phyloP scores from a whole-genome alignment of 2,797 vertebrate species.

The Malurus leucopterus region DNA sequence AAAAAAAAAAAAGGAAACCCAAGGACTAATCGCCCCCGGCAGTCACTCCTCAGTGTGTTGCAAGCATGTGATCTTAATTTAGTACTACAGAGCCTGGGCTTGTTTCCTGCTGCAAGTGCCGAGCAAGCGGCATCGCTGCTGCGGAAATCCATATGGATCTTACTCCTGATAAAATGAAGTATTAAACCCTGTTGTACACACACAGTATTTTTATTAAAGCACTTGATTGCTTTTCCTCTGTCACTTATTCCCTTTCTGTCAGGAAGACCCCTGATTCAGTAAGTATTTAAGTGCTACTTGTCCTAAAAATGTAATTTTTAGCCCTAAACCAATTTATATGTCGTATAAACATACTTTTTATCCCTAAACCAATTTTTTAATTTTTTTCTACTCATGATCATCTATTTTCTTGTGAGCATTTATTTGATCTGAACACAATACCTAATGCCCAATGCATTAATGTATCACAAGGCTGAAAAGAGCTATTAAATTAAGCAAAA shows the following conservation, averaged over 20 bases:
- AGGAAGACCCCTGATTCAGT: not conserved
- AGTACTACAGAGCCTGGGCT: not conserved
- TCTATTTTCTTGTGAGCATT: not conserved
- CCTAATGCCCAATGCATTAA: not conserved
- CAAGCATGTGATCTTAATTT: constrained; percentile 19
- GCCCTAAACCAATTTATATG: not conserved
- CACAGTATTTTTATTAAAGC: not conserved
- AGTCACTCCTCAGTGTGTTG: not conserved
- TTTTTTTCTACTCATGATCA: not conserved
- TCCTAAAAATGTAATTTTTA: rapidly evolving
- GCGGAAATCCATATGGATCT: not conserved
- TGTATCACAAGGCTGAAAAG: not conserved
- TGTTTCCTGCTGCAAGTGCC: not conserved
- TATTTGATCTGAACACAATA: not conserved
- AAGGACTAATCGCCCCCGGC: not conserved
- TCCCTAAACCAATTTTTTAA: not conserved
- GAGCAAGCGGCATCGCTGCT: not conserved
- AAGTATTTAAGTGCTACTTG: rapidly evolving
- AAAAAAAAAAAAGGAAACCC: not conserved
- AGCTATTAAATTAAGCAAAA: not conserved
- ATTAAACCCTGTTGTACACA: rapidly evolving
- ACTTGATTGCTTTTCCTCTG: not conserved
- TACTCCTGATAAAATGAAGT: not conserved
- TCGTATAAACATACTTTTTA: rapidly evolving
- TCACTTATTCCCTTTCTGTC: not conserved